Evolutionary conservation across 92 coral and sea anemone species (phyloP).

Genomic region (Anthopleura xanthogrammica): DNA sequence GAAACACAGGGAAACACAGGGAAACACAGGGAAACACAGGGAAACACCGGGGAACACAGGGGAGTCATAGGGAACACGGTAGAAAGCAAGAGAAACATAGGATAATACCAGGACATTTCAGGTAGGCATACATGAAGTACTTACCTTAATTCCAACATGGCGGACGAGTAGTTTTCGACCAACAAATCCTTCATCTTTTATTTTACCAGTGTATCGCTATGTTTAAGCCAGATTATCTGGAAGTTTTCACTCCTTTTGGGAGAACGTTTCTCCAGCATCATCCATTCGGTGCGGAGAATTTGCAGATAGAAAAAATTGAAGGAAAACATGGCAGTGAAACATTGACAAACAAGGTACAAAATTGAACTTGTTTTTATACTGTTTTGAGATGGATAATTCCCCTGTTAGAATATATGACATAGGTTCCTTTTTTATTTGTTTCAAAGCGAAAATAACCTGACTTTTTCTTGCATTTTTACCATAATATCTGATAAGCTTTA

Average conservation of each 20-base stretch:
- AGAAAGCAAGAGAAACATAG: too few relatives aligned
- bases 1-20: too few relatives aligned
- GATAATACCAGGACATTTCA: too few relatives aligned
- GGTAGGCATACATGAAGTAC: too few relatives aligned
- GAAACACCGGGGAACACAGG: too few relatives aligned
- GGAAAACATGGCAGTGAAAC: background rate
- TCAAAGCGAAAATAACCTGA: background rate
- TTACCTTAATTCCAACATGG: conserved; percentile 35
- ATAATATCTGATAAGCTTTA: background rate
- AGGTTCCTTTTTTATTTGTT: too few relatives aligned
- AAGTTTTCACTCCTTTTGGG: conserved; percentile 65
- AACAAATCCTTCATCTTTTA: background rate
- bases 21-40: too few relatives aligned
- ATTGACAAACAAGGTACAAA: background rate
- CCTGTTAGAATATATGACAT: background rate
- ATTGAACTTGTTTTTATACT: background rate
- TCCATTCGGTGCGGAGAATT: conserved; percentile 38
- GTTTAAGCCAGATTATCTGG: conserved; percentile 48
- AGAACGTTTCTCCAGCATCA: conserved; percentile 42
- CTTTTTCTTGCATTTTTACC: background rate
- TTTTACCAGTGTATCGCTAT: background rate
- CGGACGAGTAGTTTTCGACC: conserved; percentile 12
- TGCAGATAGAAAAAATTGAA: background rate
- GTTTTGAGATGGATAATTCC: too few relatives aligned
- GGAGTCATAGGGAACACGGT: too few relatives aligned